Evolutionary conservation across 2,797 vertebrate genomes (phyloP), one percentile per base, ranked within the genome.

Genomic region (Phataginus tricuspis): DNA sequence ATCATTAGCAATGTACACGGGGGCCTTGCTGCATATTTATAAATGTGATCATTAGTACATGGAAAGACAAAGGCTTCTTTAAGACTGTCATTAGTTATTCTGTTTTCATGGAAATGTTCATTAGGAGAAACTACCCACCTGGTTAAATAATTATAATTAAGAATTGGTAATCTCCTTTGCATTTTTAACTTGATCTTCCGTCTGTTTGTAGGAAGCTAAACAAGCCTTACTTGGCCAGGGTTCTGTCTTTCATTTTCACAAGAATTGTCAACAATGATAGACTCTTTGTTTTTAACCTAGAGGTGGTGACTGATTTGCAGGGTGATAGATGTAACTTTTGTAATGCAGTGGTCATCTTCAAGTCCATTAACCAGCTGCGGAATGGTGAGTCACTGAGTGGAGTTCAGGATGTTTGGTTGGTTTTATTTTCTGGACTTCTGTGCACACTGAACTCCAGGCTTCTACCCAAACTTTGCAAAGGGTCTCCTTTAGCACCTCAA

Each of bases 71-170:
- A 98, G 98, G 85, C 98, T 98, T 98, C 98, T 98, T 99, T 99
- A 98, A 99, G 98, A 98, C 98, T 97, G 95, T 99, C 98, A 99
- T 99, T 99, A 99, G 98, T 99, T 99, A 99, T 98, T 99, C 98
- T 98, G 98, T 98, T 99, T 99, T 98, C 98, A 98, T 98, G 98
- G 98, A 98, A 98, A 98, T 98, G 98, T 99, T 99, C 98, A 99
- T 99, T 99, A 99, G 98, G 97, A 98, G 98, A 99, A 99, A 98
- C 98, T 98, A 98, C 98, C 99, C 99, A 99, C 98, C 99, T 99
- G 98, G 98, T 98, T 99, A 98, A 98, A 98, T 98, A 98, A 99
- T 98, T 98, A 98, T 99, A 99, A 99, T 99, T 98, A 99, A 98
- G 98, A 98, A 98, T 75, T 98, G 98, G 98, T 98, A 99, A 98